Percentiles rank a stretch among this genome's conserved stretches.
Evolutionary conservation across 2,797 vertebrate species (phyloP).

Genomic region (Danio albolineatus): DNA sequence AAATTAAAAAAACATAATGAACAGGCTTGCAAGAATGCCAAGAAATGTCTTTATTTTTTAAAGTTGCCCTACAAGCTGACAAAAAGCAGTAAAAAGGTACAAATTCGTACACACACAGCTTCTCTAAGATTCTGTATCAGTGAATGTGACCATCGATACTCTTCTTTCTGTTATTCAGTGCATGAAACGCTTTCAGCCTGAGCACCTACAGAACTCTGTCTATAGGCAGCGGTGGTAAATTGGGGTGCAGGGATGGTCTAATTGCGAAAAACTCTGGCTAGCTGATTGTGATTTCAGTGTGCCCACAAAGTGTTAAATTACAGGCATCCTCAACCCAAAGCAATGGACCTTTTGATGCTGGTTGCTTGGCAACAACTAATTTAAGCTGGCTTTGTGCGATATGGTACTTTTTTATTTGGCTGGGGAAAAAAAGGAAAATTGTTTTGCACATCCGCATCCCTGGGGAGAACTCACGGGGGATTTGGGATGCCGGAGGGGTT

Average conservation of each 20-base stretch:
- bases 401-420: constrained; percentile 69
- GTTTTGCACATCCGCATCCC: constrained; percentile 54
- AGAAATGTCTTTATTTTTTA: no score
- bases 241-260: constrained; percentile 72
- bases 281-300: constrained; percentile 75
- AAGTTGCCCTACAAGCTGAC: no score
- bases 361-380: constrained; percentile 79
- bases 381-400: constrained; percentile 71
- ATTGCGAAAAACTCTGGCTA: constrained; percentile 57
- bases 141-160: not conserved
- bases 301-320: constrained; percentile 74
- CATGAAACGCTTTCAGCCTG: constrained; percentile 16
- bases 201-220: constrained; percentile 5
- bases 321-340: constrained; percentile 61
- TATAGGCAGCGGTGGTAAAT: constrained; percentile 10
- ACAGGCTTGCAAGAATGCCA: no score
- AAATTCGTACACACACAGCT: not conserved
- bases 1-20: no score
- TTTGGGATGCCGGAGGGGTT: constrained; percentile 62
- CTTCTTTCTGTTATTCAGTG: not conserved
- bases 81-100: not conserved
- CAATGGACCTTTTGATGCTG: constrained; percentile 70
- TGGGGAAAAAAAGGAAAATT: constrained; percentile 53
- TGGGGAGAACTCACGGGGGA: constrained; percentile 37
- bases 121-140: not conserved